These are phyloP conservation scores for Spodoptera frugiperda DNA, from an alignment of 1,140 invertebrate species.

Conservation along the genomic window DNA sequence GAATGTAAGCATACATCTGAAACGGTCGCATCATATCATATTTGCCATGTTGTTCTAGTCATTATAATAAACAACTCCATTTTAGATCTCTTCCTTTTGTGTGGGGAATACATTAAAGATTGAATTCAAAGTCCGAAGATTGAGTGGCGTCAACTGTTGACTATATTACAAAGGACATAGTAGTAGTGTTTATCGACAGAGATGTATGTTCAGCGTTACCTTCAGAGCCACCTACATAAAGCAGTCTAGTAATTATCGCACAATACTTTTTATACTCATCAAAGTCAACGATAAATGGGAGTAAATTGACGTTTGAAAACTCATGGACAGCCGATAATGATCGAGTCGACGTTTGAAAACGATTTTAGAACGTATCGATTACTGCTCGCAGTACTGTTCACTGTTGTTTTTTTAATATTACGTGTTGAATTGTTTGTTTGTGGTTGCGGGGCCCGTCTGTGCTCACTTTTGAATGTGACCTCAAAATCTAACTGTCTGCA, in stretches of 20 bases:
- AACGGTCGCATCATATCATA: constrained; percentile 15
- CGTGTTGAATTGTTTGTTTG: background rate
- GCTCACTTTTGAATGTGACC: background rate
- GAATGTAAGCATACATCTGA: constrained; percentile 53
- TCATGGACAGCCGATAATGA: constrained; percentile 41
- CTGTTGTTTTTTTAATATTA: constrained; percentile 3
- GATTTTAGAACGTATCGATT: constrained; percentile 17
- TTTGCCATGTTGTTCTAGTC: background rate
- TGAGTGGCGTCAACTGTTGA: background rate
- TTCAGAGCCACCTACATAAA: constrained; percentile 14
- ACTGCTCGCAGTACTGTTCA: background rate
- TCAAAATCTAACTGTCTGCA: no score
- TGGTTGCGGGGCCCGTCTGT: background rate
- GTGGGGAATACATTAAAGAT: background rate
- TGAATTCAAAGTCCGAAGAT: constrained; percentile 17
- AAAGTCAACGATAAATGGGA: constrained; percentile 43
- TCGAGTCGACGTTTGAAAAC: constrained; percentile 16
- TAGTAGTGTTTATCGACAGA: constrained; percentile 7
- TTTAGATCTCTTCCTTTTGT: constrained; percentile 8
- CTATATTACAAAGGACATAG: constrained; percentile 10
- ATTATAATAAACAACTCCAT: background rate
- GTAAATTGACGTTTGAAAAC: constrained; percentile 39
- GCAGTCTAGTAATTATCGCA: constrained; percentile 21
- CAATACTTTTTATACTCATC: constrained; percentile 34
- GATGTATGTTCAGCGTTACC: constrained; percentile 18